A percentile compares a stretch with the other conserved stretches of the same genome.
Evolutionary conservation across 2,888 invertebrate species (phyloP).

Genomic region (Orthosia incerta): DNA sequence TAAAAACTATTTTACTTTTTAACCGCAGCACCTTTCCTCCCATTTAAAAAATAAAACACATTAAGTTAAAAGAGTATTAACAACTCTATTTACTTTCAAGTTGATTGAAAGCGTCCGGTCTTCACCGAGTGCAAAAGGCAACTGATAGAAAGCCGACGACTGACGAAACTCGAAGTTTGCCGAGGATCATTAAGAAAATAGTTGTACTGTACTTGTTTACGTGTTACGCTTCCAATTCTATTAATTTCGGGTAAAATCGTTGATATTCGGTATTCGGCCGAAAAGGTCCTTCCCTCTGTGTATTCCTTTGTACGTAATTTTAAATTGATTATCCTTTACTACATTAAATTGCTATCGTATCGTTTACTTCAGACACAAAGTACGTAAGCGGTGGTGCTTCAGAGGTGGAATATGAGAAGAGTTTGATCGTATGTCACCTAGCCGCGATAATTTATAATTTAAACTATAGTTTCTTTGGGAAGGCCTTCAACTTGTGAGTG

Average conservation of each 20-base stretch:
- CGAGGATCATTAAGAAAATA: too few relatives aligned
- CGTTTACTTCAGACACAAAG: neutral
- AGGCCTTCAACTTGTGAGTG: conserved; percentile 37
- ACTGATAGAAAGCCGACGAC: too few relatives aligned
- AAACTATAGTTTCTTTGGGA: conserved; percentile 36
- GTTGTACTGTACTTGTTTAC: conserved; percentile 39
- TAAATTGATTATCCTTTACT: conserved; percentile 50
- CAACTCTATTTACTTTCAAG: too few relatives aligned
- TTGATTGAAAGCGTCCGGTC: too few relatives aligned
- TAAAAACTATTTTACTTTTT: too few relatives aligned
- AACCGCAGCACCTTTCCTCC: too few relatives aligned
- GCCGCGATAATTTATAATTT: conserved; percentile 31
- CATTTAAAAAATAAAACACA: too few relatives aligned
- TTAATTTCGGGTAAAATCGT: conserved; percentile 55
- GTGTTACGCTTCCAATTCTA: conserved; percentile 52
- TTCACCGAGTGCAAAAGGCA: too few relatives aligned
- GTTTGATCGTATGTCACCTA: neutral
- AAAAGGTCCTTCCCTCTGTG: conserved; percentile 27
- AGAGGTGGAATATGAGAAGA: neutral
- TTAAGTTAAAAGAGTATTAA: too few relatives aligned
- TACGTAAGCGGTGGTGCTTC: too few relatives aligned
- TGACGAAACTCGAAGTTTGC: too few relatives aligned
- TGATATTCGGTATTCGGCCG: conserved; percentile 36
- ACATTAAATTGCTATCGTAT: conserved; percentile 48
- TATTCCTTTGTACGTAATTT: conserved; percentile 49